These are phyloP conservation scores for Callipepla californica DNA, from an alignment of 2,113 vertebrate species.

Conservation along the genomic window DNA sequence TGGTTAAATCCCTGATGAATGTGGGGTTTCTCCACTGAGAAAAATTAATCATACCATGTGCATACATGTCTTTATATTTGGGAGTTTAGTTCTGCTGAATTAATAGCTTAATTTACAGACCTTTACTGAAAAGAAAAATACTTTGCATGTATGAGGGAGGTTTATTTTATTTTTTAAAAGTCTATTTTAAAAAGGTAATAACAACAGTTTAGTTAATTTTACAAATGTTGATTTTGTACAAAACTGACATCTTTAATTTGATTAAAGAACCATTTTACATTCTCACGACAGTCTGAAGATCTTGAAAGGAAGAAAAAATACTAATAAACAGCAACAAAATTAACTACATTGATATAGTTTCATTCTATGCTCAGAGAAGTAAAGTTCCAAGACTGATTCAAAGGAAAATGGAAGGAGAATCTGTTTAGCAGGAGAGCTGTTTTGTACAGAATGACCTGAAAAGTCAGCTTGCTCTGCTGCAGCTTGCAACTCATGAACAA, in stretches of 20 bases:
- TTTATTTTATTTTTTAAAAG: neutral
- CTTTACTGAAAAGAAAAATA: neutral
- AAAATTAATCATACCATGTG: neutral
- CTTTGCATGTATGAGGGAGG: neutral
- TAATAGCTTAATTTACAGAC: neutral
- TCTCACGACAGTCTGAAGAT: neutral
- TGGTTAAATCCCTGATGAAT: neutral
- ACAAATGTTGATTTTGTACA: neutral
- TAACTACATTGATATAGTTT: neutral
- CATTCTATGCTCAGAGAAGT: neutral
- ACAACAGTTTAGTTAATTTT: neutral
- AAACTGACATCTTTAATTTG: neutral
- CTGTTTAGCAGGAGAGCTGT: neutral
- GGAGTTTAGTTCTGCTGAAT: neutral
- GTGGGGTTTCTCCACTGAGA: fast-evolving
- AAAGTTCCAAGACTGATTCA: neutral
- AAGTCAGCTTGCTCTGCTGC: neutral
- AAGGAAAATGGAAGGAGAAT: neutral
- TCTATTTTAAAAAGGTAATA: neutral
- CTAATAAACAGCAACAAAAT: neutral
- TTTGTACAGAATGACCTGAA: neutral
- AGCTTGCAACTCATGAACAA: neutral
- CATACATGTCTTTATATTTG: neutral
- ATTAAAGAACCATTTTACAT: neutral
- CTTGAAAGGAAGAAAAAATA: neutral